phyloP scores from a whole-genome alignment of 30 jellyfish, hydroid and myxozoan genomes.

The Mastigias papua region DNA sequence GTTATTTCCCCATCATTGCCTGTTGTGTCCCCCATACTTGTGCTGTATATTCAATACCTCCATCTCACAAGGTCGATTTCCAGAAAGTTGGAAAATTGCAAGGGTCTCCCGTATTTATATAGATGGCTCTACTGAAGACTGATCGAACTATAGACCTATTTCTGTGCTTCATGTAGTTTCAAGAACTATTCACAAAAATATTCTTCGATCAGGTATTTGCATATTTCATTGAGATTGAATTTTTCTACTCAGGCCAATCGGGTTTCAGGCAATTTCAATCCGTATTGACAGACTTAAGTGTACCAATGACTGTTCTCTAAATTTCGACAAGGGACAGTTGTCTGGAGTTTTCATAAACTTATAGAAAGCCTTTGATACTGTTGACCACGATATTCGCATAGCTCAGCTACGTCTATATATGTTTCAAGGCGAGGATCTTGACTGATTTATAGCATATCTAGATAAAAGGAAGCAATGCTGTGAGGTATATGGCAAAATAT shows the following conservation, averaged over 20 bases:
- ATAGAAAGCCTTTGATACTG: too few relatives aligned
- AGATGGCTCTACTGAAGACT: too few relatives aligned
- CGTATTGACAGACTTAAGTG: background rate
- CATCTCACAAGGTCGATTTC: conserved; percentile 11
- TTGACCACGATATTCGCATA: too few relatives aligned
- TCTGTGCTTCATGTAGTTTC: background rate
- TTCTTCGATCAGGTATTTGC: background rate
- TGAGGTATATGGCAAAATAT: too few relatives aligned
- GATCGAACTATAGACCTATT: too few relatives aligned
- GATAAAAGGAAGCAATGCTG: too few relatives aligned
- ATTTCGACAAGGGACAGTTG: too few relatives aligned
- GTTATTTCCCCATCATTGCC: background rate
- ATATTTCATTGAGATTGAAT: background rate
- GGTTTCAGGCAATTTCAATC: too few relatives aligned
- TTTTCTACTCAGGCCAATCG: too few relatives aligned
- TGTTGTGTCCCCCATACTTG: too few relatives aligned
- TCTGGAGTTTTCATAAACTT: conserved; percentile 8
- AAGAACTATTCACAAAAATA: background rate
- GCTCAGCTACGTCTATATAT: background rate
- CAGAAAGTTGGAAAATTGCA: background rate
- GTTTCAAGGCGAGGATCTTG: background rate
- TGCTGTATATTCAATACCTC: conserved; percentile 4
- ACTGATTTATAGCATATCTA: background rate
- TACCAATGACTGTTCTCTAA: conserved; percentile 4
- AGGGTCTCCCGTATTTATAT: background rate